Base-by-base conservation (phyloP, 2,888 invertebrate genomes). In the Lepidochitona cinerea region DNA sequence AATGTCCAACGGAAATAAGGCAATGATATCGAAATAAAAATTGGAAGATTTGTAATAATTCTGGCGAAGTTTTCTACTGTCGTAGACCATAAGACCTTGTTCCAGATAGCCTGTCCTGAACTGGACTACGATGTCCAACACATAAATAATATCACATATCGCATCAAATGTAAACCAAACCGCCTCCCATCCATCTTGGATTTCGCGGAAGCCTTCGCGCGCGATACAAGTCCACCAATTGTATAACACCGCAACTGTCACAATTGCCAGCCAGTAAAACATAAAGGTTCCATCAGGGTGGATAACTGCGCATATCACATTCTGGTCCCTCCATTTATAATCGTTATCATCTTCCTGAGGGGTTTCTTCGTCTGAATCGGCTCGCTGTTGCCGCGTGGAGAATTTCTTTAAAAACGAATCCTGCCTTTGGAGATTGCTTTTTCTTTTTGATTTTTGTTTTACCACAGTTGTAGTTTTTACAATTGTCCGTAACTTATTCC, bases 171-270 rank as follows among this genome's bases (percentile, higher is more conserved):
- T 78, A 29, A 86, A 83, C 90, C 90, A 90, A 41, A 84, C 77
- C 0, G 73, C 66, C 29, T 81, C 79, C 70, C 85, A 84, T 6
- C 85, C 84, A 7, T 79, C 68, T 75, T 95, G 95, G 77, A 98
- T 93, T 90, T 97, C 97, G 32, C 97, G 96, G 91, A 98, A 95
- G 89, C 97, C 97, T 91, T 98, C 96, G 71, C 98, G 93, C 64
- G 97, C 97, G 84, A 98, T 98, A 79, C 97, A 93, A 37, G 97
- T 96, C 98, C 98, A 98, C 82, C 97, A 93, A 92, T 98, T 98
- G 92, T 98, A 98, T 75, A 98, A 93, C 83, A 97, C 96, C 90
- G 96, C 96, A 80, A 94, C 91, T 67, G 97, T 97, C 84, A 97
- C 93, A 79, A 97, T 91, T 93, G 96, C 95, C 83, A 98, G 92